Percentiles rank a stretch among this genome's conserved stretches.
Evolutionary conservation across 2,797 vertebrate species (phyloP).

Genomic region (Kryptolebias ocellatus): DNA sequence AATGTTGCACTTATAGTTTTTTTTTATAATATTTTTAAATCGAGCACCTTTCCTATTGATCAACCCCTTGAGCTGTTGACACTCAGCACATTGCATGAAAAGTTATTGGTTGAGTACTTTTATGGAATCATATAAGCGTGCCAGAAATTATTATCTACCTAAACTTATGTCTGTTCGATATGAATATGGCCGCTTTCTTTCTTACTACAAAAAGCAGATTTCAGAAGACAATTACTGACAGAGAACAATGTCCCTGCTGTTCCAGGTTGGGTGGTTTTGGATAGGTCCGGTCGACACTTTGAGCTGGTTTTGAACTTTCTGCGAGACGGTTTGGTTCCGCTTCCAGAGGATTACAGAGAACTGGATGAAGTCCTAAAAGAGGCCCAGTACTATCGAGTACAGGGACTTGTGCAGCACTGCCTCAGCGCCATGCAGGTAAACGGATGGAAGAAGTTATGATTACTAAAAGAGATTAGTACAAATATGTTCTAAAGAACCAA

Average conservation of each 20-base stretch:
- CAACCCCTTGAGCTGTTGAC: too few species aligned
- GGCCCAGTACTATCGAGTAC: constrained; percentile 88
- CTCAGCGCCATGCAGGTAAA: constrained; percentile 86
- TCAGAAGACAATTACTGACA: neutral
- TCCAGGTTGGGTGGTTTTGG: constrained; percentile 90
- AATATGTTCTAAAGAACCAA: too few species aligned
- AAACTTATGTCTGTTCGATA: too few species aligned
- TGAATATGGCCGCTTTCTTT: too few species aligned
- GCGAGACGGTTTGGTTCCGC: constrained; percentile 88
- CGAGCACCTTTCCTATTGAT: too few species aligned
- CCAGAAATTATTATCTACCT: too few species aligned
- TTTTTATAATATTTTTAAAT: too few species aligned
- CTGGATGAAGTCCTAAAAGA: constrained; percentile 88
- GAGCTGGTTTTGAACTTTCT: constrained; percentile 89
- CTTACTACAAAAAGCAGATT: neutral
- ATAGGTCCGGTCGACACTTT: constrained; percentile 88
- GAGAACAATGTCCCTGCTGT: neutral
- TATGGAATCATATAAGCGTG: too few species aligned
- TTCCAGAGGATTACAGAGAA: constrained; percentile 86
- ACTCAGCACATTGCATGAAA: too few species aligned
- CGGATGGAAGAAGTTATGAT: neutral
- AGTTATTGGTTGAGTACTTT: too few species aligned
- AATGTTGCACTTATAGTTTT: too few species aligned
- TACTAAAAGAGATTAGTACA: too few species aligned
- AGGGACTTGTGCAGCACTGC: constrained; percentile 89